Base-by-base conservation (phyloP, 2,888 invertebrate genomes). In the Psylliodes chrysocephalus region DNA sequence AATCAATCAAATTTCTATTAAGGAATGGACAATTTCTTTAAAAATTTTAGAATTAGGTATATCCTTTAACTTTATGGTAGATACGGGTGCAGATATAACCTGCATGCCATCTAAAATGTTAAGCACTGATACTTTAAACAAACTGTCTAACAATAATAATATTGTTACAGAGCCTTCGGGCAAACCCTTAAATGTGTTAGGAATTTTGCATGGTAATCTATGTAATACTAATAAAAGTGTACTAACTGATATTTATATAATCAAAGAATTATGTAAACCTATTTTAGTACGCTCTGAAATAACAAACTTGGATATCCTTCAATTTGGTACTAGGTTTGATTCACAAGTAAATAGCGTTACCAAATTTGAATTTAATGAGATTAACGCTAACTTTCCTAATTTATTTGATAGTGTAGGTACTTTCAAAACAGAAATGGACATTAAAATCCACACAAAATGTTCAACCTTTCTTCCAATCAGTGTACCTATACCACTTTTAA, bases 401-500 rank as follows among this genome's bases (percentile, higher is more conserved):
- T 17, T 67, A 14, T 67, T 67, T 52, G 25, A 18, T 10, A 18
- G 49, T 47, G 30, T 66, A 4, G 64, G 64, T 10, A 64, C 38
- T 1, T 67, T 67, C 35, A 64, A 64, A 53, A 67, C 64, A 7
- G 56, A 60, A 55, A 42, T 66, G 60, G 22, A 42, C 17, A 64
- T 66, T 25, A 60, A 55, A 52, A 19, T 66, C 8, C 22, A 57
- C 15, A 28, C n/a, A 60, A 57, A 47, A 60, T 28, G 56, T 56
- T 22, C 19, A 57, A 55, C 66, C 64, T 56, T 63, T 25, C 60
- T 8, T 33, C 14, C 65, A 68, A 51, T 47, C 67, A 6, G 63
- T 65, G 70, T 69, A 1, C 62, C 67, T 8, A 65, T 70, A 47
- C 69, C 71, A 66, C 71, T n/a, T n/a, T n/a, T n/a, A n/a, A n/a